Evolutionary conservation across 2,888 invertebrate genomes (phyloP), one percentile per base, ranked within the genome.

Genomic region (Hartigia nigra): DNA sequence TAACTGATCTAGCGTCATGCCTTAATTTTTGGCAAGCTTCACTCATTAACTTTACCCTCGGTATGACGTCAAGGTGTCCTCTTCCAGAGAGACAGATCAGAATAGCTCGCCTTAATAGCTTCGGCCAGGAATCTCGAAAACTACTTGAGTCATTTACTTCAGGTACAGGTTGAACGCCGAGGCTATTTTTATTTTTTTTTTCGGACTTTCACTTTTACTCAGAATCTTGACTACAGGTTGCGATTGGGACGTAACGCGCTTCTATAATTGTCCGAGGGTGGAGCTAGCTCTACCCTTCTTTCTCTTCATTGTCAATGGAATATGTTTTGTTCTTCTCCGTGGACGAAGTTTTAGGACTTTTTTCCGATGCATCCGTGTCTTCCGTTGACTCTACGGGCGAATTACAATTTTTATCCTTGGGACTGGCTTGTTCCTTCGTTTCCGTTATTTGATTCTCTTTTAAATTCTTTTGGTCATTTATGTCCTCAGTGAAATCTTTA

Each of bases 11-110:
- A 75, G 23, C 23, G 75, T 9, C 72, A 76, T 81, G 79, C 77
- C 74, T 81, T 76, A 80, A 83, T 83, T 80, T 84, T 84, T 84
- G 85, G 84, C 85, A 84, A 82, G 78, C 81, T 80, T 70, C 70
- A 80, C 81, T 85, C 83, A 82, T 84, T 83, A 84, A 82, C 78
- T 78, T n/a, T 78, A 69, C 39, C 23, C 76, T 34, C 14, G 70
- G 75, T 35, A 77, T 81, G 80, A 81, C 80, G 82, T 84, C 81
- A 81, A 82, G 78, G 76, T 80, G 78, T 78, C 76, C 77, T 76
- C 70, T 78, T 80, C 76, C 69, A 36, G 75, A 35, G 31, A 34
- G 23, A 55, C 39, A 0, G 39, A 34, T 34, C 14, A 35, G 37
- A 72, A 72, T 72, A 72, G 72, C 72, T 72, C 31, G 72, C 3